A percentile compares a stretch with the other conserved stretches of the same genome.
Conservation (phyloP, 2,113 vertebrate species). For the Todiramphus chloris region DNA sequence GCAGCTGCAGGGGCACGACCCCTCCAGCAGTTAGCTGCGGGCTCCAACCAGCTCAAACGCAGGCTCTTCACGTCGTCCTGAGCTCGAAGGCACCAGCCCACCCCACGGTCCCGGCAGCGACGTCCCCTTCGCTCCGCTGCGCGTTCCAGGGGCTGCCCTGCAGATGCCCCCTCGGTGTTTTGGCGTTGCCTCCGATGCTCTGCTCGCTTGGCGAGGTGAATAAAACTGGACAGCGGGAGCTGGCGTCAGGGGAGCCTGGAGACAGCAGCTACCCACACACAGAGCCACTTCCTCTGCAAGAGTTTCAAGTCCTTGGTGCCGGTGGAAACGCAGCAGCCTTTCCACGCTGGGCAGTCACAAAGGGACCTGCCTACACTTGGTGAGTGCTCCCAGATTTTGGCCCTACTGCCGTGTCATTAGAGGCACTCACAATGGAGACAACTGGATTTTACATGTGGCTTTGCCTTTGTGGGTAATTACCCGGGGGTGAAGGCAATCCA, state of each 20-base stretch:
- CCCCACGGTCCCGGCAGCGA: background rate
- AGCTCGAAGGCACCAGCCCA: background rate
- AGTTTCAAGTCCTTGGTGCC: background rate
- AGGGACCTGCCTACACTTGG: background rate
- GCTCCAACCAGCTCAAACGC: background rate
- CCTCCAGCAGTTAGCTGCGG: background rate
- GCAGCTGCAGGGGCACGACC: background rate
- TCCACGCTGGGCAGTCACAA: background rate
- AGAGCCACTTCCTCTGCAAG: background rate
- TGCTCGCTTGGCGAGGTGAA: background rate
- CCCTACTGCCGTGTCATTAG: background rate
- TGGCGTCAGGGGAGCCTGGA: background rate
- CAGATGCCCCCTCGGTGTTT: background rate
- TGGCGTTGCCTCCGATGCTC: background rate
- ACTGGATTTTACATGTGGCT: background rate
- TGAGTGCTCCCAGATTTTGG: background rate
- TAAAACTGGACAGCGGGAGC: accelerated
- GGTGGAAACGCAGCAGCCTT: background rate
- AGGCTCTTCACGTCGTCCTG: background rate
- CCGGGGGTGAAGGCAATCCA: background rate
- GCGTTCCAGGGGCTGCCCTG: background rate
- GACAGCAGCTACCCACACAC: background rate
- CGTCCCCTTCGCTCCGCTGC: background rate
- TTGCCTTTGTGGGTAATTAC: conserved; percentile 1
- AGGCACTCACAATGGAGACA: background rate